Conservation (phyloP, 2,888 invertebrate species). For the Candidula unifasciata region DNA sequence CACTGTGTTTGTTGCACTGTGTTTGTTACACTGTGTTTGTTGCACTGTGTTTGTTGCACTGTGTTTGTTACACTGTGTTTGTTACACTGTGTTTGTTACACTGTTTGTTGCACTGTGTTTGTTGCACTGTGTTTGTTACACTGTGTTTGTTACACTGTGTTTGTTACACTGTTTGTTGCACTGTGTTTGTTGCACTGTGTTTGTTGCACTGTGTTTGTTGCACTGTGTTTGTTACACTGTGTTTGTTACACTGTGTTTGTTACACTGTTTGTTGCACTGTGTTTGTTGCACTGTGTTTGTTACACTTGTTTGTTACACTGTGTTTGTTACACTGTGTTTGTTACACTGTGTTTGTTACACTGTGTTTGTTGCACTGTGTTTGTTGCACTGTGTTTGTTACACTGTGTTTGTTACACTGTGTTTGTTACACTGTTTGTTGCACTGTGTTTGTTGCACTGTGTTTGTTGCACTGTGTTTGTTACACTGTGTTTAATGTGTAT, state of each 20-base stretch:
- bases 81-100: not conserved
- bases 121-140: not conserved
- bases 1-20: too few relatives aligned
- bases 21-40: slow-evolving; percentile 3
- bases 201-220: not conserved
- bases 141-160: not conserved
- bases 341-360: not conserved
- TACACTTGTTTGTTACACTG: slow-evolving; percentile 10
- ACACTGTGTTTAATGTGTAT: not conserved
- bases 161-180: slow-evolving; percentile 14
- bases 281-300: not conserved
- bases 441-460: not conserved
- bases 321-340: not conserved
- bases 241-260: not conserved
- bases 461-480: not conserved
- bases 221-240: slow-evolving; percentile 15
- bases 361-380: slow-evolving; percentile 2
- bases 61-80: not conserved
- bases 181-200: not conserved
- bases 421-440: slow-evolving; percentile 11
- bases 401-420: not conserved
- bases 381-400: not conserved
- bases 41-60: not conserved
- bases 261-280: not conserved
- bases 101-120: not conserved